Evolutionary conservation across 2,113 vertebrate genomes (phyloP).

Genomic region (Zosterops hypoxanthus): DNA sequence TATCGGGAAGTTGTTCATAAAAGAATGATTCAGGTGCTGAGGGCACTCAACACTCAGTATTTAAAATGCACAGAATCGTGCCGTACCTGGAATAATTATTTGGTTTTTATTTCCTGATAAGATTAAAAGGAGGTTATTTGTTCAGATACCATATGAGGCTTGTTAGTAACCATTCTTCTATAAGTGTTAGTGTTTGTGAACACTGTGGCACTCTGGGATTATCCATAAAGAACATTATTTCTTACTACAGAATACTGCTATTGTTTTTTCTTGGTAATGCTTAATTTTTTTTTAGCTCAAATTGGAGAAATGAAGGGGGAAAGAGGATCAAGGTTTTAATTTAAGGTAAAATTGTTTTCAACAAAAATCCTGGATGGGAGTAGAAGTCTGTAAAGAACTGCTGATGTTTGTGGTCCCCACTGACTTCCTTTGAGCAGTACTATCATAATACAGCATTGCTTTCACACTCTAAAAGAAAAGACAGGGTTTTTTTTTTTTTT

Average conservation of each 20-base stretch:
- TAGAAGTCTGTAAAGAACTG: background rate
- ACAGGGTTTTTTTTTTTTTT: too few relatives aligned
- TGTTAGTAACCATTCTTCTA: background rate
- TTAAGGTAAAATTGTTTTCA: background rate
- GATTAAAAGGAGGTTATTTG: background rate
- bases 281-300: background rate
- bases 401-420: background rate
- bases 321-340: background rate
- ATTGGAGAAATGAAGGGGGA: background rate
- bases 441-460: background rate
- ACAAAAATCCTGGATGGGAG: background rate
- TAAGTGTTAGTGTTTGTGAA: background rate
- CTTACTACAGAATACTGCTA: background rate
- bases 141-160: background rate
- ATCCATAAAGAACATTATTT: background rate
- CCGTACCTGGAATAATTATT: background rate
- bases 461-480: background rate
- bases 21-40: background rate
- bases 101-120: background rate
- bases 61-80: background rate
- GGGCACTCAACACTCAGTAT: background rate
- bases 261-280: background rate
- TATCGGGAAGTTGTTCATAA: background rate
- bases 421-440: background rate
- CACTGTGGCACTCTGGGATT: background rate